These are phyloP conservation scores for Laticauda colubrina DNA, from an alignment of 2,113 vertebrate species.

Conservation along the genomic window DNA sequence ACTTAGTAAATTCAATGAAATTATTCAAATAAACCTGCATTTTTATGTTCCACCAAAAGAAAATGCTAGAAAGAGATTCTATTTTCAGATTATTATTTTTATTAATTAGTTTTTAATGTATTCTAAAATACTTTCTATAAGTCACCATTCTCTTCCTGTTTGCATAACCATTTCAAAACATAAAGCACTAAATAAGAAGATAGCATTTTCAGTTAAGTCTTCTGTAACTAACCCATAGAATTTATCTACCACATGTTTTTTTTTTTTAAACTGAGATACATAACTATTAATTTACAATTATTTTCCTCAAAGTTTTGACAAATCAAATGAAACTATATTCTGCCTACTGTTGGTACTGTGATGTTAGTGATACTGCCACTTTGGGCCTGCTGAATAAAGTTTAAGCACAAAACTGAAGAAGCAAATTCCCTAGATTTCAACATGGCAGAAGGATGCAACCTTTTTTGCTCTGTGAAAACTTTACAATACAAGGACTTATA, in stretches of 20 bases:
- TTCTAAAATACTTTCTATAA: neutral
- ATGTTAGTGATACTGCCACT: conserved; percentile 46
- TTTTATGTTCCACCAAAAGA: neutral
- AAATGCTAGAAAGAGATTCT: neutral
- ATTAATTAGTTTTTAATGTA: neutral
- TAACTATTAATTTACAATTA: neutral
- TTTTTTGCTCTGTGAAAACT: neutral
- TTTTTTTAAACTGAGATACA: neutral
- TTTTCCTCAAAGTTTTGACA: conserved; percentile 58
- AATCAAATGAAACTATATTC: conserved; percentile 54
- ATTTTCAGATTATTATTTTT: neutral
- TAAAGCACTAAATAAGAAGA: neutral
- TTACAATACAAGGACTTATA: neutral
- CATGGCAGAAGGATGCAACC: neutral
- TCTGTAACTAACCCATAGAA: neutral
- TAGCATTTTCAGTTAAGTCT: neutral
- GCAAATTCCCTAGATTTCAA: neutral
- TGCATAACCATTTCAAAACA: neutral
- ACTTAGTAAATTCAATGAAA: neutral
- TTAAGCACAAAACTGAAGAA: neutral
- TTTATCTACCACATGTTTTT: neutral
- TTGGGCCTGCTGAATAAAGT: conserved; percentile 29
- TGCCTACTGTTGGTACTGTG: conserved; percentile 51
- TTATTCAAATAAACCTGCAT: neutral
- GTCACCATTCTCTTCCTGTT: neutral